These are phyloP conservation scores for Hetaerina titia DNA, from an alignment of 2,888 invertebrate genomes.

Conservation along the genomic window DNA sequence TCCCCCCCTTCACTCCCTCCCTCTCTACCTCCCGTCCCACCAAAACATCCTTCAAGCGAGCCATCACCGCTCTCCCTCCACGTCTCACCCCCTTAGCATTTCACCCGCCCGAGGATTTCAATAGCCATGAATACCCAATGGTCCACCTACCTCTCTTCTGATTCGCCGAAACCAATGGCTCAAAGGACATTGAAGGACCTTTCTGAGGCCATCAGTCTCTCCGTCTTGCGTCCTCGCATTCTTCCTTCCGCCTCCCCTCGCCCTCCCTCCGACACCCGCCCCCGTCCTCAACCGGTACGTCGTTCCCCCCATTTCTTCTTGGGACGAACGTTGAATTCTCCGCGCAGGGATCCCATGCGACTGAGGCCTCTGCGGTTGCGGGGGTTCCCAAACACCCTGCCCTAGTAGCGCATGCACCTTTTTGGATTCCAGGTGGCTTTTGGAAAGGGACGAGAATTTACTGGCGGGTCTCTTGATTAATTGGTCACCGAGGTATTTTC, in stretches of 20 bases:
- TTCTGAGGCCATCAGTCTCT: not conserved
- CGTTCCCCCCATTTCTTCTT: not conserved
- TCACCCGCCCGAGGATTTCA: not conserved
- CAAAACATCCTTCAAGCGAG: not conserved
- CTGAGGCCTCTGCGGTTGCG: not conserved
- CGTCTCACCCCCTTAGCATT: not conserved
- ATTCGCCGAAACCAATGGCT: slow-evolving; percentile 12
- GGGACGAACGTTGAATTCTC: not conserved
- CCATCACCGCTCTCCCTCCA: not conserved
- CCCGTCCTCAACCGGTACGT: too few species aligned
- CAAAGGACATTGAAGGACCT: slow-evolving; percentile 31
- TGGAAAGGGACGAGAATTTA: not conserved
- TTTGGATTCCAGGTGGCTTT: not conserved
- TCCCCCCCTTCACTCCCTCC: too few species aligned
- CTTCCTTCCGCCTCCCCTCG: not conserved
- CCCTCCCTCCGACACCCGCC: too few species aligned
- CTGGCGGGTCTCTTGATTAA: not conserved
- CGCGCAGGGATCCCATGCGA: not conserved
- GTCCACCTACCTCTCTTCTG: not conserved
- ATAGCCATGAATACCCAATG: not conserved
- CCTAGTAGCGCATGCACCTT: not conserved
- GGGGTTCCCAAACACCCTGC: not conserved
- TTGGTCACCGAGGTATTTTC: not conserved
- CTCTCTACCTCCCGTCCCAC: not conserved
- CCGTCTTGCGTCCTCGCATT: not conserved